phyloP scores from a whole-genome alignment of 2,113 vertebrate species.

The Brachionichthys hirsutus region DNA sequence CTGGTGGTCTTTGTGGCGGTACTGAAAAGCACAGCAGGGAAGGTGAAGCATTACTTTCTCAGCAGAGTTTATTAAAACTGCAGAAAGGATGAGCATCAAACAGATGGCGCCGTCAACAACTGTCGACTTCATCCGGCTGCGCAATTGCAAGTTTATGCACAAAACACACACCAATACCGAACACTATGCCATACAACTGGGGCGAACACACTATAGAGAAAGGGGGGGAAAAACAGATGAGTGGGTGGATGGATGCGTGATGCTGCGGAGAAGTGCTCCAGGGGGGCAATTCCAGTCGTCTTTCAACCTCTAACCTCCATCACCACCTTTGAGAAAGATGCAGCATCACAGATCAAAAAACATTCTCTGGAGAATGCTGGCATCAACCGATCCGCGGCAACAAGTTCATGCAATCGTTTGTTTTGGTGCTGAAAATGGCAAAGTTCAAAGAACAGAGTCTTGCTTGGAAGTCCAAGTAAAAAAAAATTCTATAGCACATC shows the following conservation, averaged over 20 bases:
- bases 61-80: conserved; percentile 75
- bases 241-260: conserved; percentile 43
- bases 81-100: conserved; percentile 61
- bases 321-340: conserved; percentile 34
- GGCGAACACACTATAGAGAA: conserved; percentile 7
- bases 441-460: no score
- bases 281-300: conserved; percentile 52
- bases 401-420: no score
- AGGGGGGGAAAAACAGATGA: conserved; percentile 47
- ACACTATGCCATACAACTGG: conserved; percentile 35
- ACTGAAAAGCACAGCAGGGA: conserved; percentile 70
- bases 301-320: conserved; percentile 31
- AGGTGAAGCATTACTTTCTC: conserved; percentile 45
- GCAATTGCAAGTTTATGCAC: conserved; percentile 31
- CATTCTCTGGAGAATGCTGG: neutral
- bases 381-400: neutral
- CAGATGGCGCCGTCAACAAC: conserved; percentile 78
- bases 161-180: conserved; percentile 38
- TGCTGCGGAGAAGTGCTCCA: conserved; percentile 26
- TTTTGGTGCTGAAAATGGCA: no score
- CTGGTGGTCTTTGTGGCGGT: conserved; percentile 54
- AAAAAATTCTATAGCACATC: no score
- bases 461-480: no score
- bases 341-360: no score
- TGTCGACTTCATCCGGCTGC: conserved; percentile 36